Evolutionary conservation across 2,113 vertebrate species (phyloP), one percentile per base, ranked within the genome.

Genomic region (Rhineura floridana): DNA sequence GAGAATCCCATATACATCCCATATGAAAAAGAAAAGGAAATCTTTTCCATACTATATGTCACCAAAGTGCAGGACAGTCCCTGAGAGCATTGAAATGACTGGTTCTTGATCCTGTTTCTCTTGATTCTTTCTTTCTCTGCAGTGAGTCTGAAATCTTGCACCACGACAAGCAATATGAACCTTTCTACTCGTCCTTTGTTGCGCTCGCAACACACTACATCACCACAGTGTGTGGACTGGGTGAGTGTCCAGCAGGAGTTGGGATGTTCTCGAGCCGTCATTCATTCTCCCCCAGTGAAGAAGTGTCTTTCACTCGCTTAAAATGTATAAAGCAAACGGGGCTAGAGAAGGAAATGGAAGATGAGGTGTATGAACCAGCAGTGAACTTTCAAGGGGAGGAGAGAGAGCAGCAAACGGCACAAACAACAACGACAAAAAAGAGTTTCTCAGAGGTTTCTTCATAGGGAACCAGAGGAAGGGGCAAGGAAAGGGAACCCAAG

Each of bases 181-280:
- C 99, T 3, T 99, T 99, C 96, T 99, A 99, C 97, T 99, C 99
- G 0, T 99, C 99, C 46, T 99, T 99, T 2, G 98, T 99, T 95
- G 99, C 99, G 1, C 98, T 99, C 85, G 99, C 99, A 91, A 99
- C 99, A 1, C 99, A 99, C 97, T 99, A 99, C 96, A 99, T 99
- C 96, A 99, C 98, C 92, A 99, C 99, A 73, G 98, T 99, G 86
- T 99, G 98, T 93, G 97, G 98, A 92, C 98, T 98, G 89, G 99
- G 99, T 99, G 97, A 95, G 99, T 98, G 90, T 39, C 33, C 17
- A 17, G 73, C 36, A 46, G 36, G 65, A n/a, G 1, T 3, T 0
- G 79, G 59, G 44, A 81, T 77, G 23, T 69, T 50, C 12, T 65
- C 11, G 36, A 63, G 0, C 36, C 78, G 42, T 46, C 67, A 10